A percentile compares a stretch with the other conserved stretches of the same genome.
Conservation (phyloP, 2,113 vertebrate species). For the Alethe castanea region DNA sequence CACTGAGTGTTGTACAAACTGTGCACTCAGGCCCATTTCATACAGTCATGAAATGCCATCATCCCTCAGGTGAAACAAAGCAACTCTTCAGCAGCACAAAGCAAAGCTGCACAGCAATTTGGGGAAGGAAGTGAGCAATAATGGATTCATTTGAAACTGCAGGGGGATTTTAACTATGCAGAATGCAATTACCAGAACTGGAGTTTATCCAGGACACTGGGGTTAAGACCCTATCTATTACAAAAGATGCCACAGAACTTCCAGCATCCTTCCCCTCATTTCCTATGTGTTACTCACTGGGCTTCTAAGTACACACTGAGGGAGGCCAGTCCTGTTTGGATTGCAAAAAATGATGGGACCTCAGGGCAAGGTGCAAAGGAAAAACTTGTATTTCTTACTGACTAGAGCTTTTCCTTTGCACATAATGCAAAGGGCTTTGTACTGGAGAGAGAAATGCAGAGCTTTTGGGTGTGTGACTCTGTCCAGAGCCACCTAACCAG, state of each 20-base stretch:
- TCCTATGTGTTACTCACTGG: not conserved
- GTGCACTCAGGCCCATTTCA: conserved; percentile 9
- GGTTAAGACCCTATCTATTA: conserved; percentile 58
- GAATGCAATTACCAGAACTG: conserved; percentile 62
- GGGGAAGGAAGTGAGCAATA: conserved; percentile 59
- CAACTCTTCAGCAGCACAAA: conserved; percentile 49
- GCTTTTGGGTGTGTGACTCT: not conserved
- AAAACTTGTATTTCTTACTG: not conserved
- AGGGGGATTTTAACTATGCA: conserved; percentile 57
- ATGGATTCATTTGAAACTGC: conserved; percentile 58
- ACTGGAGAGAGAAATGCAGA: not conserved
- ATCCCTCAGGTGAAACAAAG: conserved; percentile 65
- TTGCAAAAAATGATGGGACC: not conserved
- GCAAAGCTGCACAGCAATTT: conserved; percentile 36
- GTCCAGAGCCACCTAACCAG: not conserved
- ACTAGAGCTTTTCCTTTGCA: not conserved
- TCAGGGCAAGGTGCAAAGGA: not conserved
- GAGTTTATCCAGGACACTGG: conserved; percentile 59
- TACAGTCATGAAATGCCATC: conserved; percentile 42
- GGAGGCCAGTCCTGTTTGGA: not conserved
- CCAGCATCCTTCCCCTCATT: conserved; percentile 37
- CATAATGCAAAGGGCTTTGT: not conserved
- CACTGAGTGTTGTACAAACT: not conserved
- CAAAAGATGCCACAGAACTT: conserved; percentile 53
- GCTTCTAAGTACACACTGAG: not conserved